A percentile compares a stretch with the other conserved stretches of the same genome.
phyloP scores from a whole-genome alignment of 1,140 invertebrate genomes.

The Himalopsyche phryganea region DNA sequence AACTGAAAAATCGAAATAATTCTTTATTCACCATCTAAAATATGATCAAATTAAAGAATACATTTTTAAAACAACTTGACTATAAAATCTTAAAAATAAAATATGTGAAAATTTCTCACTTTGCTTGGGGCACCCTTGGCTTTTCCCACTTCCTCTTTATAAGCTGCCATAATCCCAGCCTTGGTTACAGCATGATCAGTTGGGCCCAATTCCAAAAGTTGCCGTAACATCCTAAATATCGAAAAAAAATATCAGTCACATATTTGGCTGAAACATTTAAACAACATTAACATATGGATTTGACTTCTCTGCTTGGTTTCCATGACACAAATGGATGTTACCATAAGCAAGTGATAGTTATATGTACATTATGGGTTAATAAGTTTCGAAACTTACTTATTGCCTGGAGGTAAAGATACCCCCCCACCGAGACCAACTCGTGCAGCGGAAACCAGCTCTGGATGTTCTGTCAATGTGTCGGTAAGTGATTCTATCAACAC shows the following conservation, averaged over 20 bases:
- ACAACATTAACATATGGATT: no score
- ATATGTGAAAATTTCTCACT: no score
- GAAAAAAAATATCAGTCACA: not conserved
- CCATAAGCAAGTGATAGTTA: no score
- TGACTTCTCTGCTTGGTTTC: no score
- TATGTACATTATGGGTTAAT: no score
- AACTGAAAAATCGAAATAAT: constrained; percentile 4
- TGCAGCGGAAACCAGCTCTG: constrained; percentile 56
- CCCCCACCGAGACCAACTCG: constrained; percentile 40
- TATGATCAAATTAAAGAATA: not conserved
- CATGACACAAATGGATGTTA: no score
- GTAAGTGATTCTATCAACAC: constrained; percentile 67
- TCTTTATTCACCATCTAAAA: not conserved
- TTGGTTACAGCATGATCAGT: constrained; percentile 44
- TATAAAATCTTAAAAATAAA: no score
- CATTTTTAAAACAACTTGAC: no score
- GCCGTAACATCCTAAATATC: constrained; percentile 42
- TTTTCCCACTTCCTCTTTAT: constrained; percentile 47
- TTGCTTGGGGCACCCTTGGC: constrained; percentile 38
- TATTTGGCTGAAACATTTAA: no score
- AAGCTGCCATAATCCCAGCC: constrained; percentile 42
- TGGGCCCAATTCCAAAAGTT: constrained; percentile 42
- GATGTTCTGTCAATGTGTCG: constrained; percentile 66
- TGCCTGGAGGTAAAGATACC: constrained; percentile 36
- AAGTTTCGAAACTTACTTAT: constrained; percentile 29